These are phyloP conservation scores for Eudyptes chrysolophus DNA, from an alignment of 2,113 vertebrate genomes.

Conservation along the genomic window DNA sequence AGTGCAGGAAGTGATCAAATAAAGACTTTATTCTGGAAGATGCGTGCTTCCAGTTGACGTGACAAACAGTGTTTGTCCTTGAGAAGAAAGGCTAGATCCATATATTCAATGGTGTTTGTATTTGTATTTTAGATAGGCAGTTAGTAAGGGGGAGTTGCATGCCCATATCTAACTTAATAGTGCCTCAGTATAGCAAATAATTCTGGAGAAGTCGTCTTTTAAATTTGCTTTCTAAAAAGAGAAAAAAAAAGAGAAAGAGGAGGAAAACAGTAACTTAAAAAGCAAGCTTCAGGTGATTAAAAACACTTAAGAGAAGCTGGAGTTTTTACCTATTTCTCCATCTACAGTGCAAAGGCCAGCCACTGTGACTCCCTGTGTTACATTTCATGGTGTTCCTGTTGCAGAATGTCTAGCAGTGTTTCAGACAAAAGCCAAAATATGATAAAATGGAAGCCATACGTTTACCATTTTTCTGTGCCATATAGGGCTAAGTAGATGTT, in stretches of 20 bases:
- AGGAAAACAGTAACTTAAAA: neutral
- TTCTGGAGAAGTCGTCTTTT: neutral
- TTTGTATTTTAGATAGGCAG: neutral
- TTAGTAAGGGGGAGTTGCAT: neutral
- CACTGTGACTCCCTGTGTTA: neutral
- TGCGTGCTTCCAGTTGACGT: neutral
- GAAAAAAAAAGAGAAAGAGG: neutral
- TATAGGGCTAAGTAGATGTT: neutral
- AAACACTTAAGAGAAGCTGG: neutral
- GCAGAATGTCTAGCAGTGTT: neutral
- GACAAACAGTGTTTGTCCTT: neutral
- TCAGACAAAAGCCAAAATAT: neutral
- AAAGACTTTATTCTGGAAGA: neutral
- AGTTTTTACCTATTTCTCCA: neutral
- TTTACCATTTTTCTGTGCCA: neutral
- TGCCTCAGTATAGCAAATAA: neutral
- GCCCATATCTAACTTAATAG: neutral
- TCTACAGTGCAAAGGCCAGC: neutral
- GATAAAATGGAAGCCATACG: neutral
- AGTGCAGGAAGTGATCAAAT: slow-evolving; percentile 7
- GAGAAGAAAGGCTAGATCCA: neutral
- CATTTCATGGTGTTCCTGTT: neutral
- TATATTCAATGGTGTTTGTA: neutral
- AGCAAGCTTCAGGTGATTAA: neutral
- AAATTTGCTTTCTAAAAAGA: neutral